Conservation (phyloP, 2,113 vertebrate genomes). For the Aldabrachelys gigantea region DNA sequence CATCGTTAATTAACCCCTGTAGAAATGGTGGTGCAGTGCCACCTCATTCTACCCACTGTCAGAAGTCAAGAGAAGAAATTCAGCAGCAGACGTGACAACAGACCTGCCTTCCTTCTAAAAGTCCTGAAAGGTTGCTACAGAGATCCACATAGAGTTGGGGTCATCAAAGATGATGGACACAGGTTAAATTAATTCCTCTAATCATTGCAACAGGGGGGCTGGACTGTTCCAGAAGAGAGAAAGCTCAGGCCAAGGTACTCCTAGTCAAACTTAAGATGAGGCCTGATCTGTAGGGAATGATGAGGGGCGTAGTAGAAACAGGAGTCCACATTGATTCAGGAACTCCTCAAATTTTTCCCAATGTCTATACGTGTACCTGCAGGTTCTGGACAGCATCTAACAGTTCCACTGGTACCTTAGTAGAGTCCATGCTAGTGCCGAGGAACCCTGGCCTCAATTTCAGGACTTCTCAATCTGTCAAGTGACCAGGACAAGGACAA, state of each 20-base stretch:
- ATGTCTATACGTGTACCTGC: neutral
- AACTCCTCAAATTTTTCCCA: neutral
- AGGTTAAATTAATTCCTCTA: neutral
- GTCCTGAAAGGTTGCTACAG: neutral
- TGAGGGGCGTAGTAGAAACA: neutral
- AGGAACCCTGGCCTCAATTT: neutral
- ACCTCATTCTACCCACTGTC: too few species aligned
- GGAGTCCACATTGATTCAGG: neutral
- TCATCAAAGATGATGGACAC: neutral
- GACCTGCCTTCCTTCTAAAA: too few species aligned
- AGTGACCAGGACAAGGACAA: neutral
- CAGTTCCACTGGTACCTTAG: neutral
- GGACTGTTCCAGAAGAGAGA: neutral
- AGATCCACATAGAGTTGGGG: neutral
- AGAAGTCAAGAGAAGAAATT: too few species aligned
- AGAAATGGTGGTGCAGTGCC: too few species aligned
- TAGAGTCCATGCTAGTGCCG: neutral
- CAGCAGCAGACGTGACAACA: too few species aligned
- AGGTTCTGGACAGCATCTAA: neutral
- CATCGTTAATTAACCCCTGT: too few species aligned
- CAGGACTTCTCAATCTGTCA: neutral
- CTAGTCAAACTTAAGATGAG: neutral
- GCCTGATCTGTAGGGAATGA: neutral
- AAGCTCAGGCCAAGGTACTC: neutral
- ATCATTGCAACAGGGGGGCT: neutral